Conservation (phyloP, 2,797 vertebrate genomes). For the Falco naumanni region DNA sequence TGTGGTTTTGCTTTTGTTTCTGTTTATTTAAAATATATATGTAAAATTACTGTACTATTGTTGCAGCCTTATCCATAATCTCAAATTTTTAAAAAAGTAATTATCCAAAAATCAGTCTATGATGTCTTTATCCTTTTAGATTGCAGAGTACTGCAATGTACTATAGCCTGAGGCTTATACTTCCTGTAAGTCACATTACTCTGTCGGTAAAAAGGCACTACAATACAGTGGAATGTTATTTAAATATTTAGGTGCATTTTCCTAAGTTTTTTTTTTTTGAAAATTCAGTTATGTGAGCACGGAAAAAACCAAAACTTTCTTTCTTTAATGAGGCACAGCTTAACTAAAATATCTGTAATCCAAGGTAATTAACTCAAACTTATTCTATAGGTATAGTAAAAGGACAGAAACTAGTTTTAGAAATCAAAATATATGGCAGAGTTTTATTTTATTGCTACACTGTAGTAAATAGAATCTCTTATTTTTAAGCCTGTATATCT, state of each 20-base stretch:
- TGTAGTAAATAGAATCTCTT: background rate
- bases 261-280: background rate
- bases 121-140: background rate
- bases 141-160: background rate
- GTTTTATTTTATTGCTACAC: background rate
- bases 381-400: background rate
- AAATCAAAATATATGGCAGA: background rate
- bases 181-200: background rate
- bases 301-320: background rate
- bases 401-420: background rate
- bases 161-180: background rate
- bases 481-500: background rate
- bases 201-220: background rate
- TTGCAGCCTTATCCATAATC: background rate
- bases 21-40: background rate
- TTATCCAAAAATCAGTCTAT: background rate
- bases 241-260: background rate
- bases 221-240: background rate
- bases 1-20: background rate
- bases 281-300: background rate
- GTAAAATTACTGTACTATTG: background rate
- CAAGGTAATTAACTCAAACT: background rate
- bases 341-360: background rate
- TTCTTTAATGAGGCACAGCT: background rate
- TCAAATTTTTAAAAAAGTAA: background rate